Conservation (phyloP, 2,888 invertebrate genomes). For the Spilarctia lutea region DNA sequence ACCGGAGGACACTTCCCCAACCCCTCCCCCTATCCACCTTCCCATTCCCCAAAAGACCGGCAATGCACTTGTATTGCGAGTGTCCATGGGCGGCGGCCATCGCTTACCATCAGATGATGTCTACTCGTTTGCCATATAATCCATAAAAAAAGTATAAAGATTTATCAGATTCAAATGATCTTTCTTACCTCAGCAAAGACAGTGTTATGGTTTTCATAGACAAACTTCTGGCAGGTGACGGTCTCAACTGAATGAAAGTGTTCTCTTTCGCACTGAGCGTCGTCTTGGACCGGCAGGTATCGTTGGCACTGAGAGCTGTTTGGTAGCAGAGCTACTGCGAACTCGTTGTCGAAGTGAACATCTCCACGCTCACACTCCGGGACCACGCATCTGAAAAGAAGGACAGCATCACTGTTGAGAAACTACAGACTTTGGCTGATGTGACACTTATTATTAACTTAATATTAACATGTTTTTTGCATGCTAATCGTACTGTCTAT, state of each 20-base stretch:
- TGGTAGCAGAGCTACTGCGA: constrained; percentile 60
- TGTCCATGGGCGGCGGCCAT: too few species aligned
- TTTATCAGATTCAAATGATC: background rate
- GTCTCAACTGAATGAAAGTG: constrained; percentile 63
- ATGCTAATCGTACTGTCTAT: too few species aligned
- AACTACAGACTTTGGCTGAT: background rate
- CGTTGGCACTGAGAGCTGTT: constrained; percentile 56
- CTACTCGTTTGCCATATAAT: too few species aligned
- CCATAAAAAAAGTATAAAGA: too few species aligned
- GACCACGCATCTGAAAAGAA: constrained; percentile 81
- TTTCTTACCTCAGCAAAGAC: constrained; percentile 73
- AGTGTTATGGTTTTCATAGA: constrained; percentile 69
- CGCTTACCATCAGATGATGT: too few species aligned
- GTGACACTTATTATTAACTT: background rate
- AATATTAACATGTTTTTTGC: too few species aligned
- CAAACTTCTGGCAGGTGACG: constrained; percentile 62
- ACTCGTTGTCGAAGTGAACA: constrained; percentile 52
- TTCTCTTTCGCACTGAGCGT: constrained; percentile 57
- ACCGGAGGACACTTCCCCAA: too few species aligned
- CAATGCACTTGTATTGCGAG: too few species aligned
- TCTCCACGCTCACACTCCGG: constrained; percentile 83
- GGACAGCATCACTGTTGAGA: background rate
- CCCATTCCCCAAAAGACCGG: too few species aligned
- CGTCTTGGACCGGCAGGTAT: constrained; percentile 50
- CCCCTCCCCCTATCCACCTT: too few species aligned